Evolutionary conservation across 30 jellyfish, hydroid and myxozoan species (phyloP).

Genomic region (Hydractinia symbiolongicarpus): DNA sequence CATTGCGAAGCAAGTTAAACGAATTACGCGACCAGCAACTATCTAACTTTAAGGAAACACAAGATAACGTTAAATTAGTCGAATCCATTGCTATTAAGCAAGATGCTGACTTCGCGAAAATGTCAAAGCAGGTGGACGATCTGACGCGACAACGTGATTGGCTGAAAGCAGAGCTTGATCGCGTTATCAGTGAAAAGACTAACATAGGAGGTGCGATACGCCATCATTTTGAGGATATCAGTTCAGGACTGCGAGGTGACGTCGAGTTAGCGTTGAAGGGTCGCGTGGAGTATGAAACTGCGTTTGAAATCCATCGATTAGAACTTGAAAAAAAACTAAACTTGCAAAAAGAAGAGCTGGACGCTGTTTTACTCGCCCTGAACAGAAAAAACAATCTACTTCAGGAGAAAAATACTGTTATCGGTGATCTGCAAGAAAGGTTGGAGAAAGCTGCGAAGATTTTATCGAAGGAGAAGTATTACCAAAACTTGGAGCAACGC

Average conservation of each 20-base stretch:
- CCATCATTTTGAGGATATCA: slow-evolving; percentile 56
- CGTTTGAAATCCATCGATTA: slow-evolving; percentile 55
- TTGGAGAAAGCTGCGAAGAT: slow-evolving; percentile 76
- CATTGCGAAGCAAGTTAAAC: slow-evolving; percentile 32
- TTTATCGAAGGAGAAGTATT: slow-evolving; percentile 57
- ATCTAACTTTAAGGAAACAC: slow-evolving; percentile 8
- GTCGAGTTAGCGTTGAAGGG: slow-evolving; percentile 72
- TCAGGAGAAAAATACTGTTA: slow-evolving; percentile 42
- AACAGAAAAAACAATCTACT: slow-evolving; percentile 27
- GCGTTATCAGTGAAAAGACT: slow-evolving; percentile 53
- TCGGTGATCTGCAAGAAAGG: slow-evolving; percentile 45
- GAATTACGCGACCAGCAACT: slow-evolving; percentile 24
- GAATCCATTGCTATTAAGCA: not conserved
- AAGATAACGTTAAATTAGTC: not conserved
- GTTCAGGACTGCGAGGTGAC: slow-evolving; percentile 87
- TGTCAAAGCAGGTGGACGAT: slow-evolving; percentile 32
- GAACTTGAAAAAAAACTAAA: slow-evolving; percentile 54
- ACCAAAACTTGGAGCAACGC: slow-evolving; percentile 56
- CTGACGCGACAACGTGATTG: slow-evolving; percentile 39
- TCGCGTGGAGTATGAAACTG: slow-evolving; percentile 47
- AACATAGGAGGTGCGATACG: slow-evolving; percentile 62
- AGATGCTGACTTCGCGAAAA: slow-evolving; percentile 3
- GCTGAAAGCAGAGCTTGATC: slow-evolving; percentile 58
- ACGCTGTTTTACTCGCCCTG: not conserved
- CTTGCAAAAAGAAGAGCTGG: slow-evolving; percentile 34